Evolutionary conservation across 2,888 invertebrate species (phyloP), one percentile per base, ranked within the genome.

Genomic region (Pelosia muscerda): DNA sequence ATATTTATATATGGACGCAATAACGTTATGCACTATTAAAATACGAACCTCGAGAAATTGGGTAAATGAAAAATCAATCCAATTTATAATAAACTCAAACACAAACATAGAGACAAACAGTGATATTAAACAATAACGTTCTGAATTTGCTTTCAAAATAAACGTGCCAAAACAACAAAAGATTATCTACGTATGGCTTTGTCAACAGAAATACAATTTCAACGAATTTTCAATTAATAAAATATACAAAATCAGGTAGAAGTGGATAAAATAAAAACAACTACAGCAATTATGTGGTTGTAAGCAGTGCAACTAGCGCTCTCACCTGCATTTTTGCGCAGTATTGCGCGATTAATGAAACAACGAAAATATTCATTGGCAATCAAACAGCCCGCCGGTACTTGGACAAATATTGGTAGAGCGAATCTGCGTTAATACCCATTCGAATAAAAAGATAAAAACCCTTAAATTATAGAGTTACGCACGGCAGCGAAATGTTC

Each of bases 291-390:
- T 62, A 62, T 81, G 80, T 75, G 78, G 66, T 75, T 78, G 77
- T 81, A 83, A 84, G 81, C 77, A 82, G 70, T 72, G 71, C 73
- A 79, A 79, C 69, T 78, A 78, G 73, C 78, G 68, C 76, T 79
- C 73, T 78, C 78, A 78, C 78, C 77, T 79, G 82, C 75, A 75
- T 77, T 84, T 84, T 85, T 83, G 78, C 78, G 68, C 79, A 78
- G 77, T 73, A 81, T 84, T 81, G 82, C 81, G 81, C 84, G 83
- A 82, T 86, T 88, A 86, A 86, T 87, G 83, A 82, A 87, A 84
- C 82, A 85, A 79, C 83, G 84, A 84, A 88, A 88, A 86, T 86
- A 87, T 87, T 88, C 85, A 87, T 85, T 85, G 84, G 86, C 86
- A 87, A 89, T 87, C 87, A 88, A 87, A 89, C 86, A 88, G 75